A percentile compares a stretch with the other conserved stretches of the same genome.
phyloP scores from a whole-genome alignment of 2,888 invertebrate genomes.

The Hydriomena furcata region DNA sequence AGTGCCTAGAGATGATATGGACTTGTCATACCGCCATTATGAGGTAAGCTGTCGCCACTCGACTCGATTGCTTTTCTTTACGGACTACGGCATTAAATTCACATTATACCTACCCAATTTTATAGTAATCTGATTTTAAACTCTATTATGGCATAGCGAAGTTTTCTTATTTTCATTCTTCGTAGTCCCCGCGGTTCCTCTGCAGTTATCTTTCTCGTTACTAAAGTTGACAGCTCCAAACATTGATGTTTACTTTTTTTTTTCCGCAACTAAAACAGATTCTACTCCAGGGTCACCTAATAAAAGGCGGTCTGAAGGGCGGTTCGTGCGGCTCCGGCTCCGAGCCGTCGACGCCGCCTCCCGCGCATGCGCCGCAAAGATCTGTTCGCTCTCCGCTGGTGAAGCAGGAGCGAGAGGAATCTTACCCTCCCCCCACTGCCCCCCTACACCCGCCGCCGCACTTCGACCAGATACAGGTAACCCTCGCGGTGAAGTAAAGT shows the following conservation, averaged over 20 bases:
- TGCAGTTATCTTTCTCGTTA: too few relatives aligned
- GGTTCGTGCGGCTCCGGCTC: constrained; percentile 77
- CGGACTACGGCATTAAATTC: too few relatives aligned
- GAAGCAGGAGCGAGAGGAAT: constrained; percentile 86
- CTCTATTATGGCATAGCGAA: too few relatives aligned
- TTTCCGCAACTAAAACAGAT: constrained; percentile 3
- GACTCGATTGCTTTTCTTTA: too few relatives aligned
- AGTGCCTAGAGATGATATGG: constrained; percentile 67
- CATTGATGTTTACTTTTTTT: not conserved
- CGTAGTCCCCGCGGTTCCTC: too few relatives aligned
- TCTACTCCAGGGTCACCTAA: constrained; percentile 56
- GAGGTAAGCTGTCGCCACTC: constrained; percentile 68
- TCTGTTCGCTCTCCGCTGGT: constrained; percentile 74
- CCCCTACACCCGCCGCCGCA: constrained; percentile 58
- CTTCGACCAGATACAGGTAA: constrained; percentile 67
- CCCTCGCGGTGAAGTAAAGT: too few relatives aligned
- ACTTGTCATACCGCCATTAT: constrained; percentile 69
- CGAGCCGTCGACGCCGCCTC: constrained; percentile 78
- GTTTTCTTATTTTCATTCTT: too few relatives aligned
- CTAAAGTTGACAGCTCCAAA: too few relatives aligned
- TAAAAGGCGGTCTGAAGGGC: constrained; percentile 56
- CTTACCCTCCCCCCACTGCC: constrained; percentile 65
- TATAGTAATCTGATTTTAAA: too few relatives aligned
- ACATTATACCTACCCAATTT: too few relatives aligned
- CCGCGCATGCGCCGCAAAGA: constrained; percentile 69